Base-by-base conservation (phyloP, 2,888 invertebrate species). In the Phaedon cochleariae region DNA sequence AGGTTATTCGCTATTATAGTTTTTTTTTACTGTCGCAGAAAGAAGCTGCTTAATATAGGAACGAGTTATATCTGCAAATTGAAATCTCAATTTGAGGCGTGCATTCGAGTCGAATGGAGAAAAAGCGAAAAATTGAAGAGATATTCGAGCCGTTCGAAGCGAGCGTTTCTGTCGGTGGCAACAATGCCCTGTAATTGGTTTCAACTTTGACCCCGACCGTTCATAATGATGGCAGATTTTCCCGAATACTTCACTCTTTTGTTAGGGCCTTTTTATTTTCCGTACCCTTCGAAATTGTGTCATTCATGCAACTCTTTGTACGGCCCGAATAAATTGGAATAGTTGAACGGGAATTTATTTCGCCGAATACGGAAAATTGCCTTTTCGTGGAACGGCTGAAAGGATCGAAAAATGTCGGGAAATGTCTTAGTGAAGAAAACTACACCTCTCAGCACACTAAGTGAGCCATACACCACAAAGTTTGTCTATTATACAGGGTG, bases 121-220 rank as follows among this genome's bases (percentile, higher is more conserved):
- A 58, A 65, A 62, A 31, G 57, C 48, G 26, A 63, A 54, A 54
- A 66, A 68, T 71, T 71, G 70, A 67, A 65, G 31, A 34, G 31
- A 34, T 4, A 34, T 10, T 34, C 10, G 74, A 74, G 71, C 74
- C 77, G 77, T 79, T 77, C 73, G 76, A 75, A 77, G 74, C 77
- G 77, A 75, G 74, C 72, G 73, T 73, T 76, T 78, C 83, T 82
- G 83, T 79, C 76, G 77, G 77, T 82, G 82, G 82, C 83, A 83
- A 82, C 83, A 83, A 83, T 81, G 77, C 77, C 72, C 73, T 74
- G 81, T 83, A 83, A 83, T 83, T 83, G 82, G 81, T 81, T 82
- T 79, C 81, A 81, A 81, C 81, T 82, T 78, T 80, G 79, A 80
- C 80, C 80, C 76, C 74, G 72, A 75, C 76, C 79, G 78, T 77